Conservation (phyloP, 1,140 invertebrate species). For the Drosophila quadrilineata region DNA sequence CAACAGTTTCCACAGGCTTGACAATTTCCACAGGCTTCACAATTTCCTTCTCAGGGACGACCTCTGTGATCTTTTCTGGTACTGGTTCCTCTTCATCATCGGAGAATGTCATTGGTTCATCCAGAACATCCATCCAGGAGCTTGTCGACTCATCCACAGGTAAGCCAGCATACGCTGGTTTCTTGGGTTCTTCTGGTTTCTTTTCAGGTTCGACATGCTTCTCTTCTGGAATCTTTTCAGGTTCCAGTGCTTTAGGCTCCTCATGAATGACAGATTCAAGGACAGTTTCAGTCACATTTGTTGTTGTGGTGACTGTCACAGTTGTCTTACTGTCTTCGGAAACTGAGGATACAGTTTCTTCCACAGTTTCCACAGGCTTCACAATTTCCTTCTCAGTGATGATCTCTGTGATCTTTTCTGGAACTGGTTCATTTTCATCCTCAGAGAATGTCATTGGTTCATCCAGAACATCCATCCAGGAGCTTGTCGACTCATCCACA, state of each 20-base stretch:
- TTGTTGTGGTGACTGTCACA: slow-evolving; percentile 2
- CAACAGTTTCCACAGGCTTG: neutral
- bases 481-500: slow-evolving; percentile 81
- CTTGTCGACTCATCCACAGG: slow-evolving; percentile 81
- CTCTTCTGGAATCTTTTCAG: too few species aligned
- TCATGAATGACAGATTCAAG: too few species aligned
- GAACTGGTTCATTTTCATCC: slow-evolving; percentile 3
- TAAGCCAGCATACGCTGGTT: slow-evolving; percentile 75
- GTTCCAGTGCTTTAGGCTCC: too few species aligned
- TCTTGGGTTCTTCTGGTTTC: slow-evolving; percentile 32
- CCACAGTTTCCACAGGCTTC: neutral
- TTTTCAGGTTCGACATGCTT: too few species aligned
- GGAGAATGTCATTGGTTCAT: slow-evolving; percentile 82
- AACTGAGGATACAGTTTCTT: neutral
- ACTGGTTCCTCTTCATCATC: slow-evolving; percentile 53
- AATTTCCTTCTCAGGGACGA: neutral
- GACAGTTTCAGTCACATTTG: neutral
- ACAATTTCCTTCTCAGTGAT: neutral
- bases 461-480: slow-evolving; percentile 36
- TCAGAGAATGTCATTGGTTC: slow-evolving; percentile 28
- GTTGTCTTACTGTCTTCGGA: neutral
- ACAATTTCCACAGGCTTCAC: neutral
- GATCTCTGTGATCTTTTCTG: neutral
- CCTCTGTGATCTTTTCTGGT: neutral
- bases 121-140: slow-evolving; percentile 82